Percentiles rank a stretch among this genome's conserved stretches.
Conservation (phyloP, 2,888 invertebrate genomes). For the Gymnocheta viridis region DNA sequence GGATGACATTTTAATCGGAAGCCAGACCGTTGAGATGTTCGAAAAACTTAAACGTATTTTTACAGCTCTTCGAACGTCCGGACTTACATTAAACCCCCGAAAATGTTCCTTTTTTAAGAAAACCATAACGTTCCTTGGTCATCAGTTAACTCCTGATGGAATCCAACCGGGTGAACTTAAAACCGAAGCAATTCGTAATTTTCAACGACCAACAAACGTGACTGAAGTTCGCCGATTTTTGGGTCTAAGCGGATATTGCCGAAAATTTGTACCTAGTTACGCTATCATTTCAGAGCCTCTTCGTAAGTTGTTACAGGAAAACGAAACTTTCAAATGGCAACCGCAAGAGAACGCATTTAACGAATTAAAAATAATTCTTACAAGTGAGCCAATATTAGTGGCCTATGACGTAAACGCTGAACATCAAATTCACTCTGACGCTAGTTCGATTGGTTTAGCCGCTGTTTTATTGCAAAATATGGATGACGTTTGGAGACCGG, state of each 20-base stretch:
- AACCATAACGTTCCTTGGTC: conserved; percentile 23
- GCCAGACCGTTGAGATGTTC: too few relatives aligned
- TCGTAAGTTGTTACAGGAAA: conserved; percentile 35
- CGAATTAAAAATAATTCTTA: conserved; percentile 17
- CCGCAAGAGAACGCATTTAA: conserved; percentile 15
- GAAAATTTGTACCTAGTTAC: conserved; percentile 48
- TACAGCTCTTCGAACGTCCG: too few relatives aligned
- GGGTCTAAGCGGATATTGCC: conserved; percentile 61
- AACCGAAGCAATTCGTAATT: conserved; percentile 42
- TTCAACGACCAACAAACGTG: neutral
- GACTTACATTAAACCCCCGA: too few relatives aligned
- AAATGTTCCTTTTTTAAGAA: too few relatives aligned
- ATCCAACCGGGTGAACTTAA: conserved; percentile 52
- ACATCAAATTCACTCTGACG: conserved; percentile 45
- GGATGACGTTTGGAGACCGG: neutral
- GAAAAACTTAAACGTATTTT: too few relatives aligned
- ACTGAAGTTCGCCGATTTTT: conserved; percentile 37
- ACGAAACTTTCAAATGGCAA: neutral
- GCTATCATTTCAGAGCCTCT: conserved; percentile 50
- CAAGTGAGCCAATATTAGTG: conserved; percentile 37
- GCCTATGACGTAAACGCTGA: conserved; percentile 29
- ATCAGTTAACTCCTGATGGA: conserved; percentile 8
- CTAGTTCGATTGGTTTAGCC: conserved; percentile 33
- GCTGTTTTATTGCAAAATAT: conserved; percentile 28
- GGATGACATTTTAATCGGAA: too few relatives aligned